Base-by-base conservation (phyloP, 2,113 vertebrate species). In the Lycocorax pyrrhopterus region DNA sequence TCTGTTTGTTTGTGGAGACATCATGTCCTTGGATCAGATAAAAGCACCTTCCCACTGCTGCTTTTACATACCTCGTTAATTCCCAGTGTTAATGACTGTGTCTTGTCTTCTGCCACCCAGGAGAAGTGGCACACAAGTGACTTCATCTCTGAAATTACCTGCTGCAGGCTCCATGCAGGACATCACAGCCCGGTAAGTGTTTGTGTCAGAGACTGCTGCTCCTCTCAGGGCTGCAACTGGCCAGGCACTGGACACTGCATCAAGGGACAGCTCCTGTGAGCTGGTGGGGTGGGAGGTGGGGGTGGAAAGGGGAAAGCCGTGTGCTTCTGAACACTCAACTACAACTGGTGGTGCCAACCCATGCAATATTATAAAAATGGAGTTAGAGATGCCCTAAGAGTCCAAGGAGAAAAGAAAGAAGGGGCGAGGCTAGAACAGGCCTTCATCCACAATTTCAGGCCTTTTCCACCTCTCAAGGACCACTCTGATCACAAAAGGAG, bases 1-100 rank as follows among this genome's bases (percentile, higher is more conserved):
- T 91, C 89, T 96, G 83, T 92, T 81, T 92, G 87, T 71, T 92
- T 95, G 80, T 90, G 84, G 43, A 78, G 71, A 79, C 84, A 62
- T 35, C 46, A 93, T 73, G 89, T 76, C 89, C 94, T 94, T 95
- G 93, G 78, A 95, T 41, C 41, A 90, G 78, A 94, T 69, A 93
- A 93, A 85, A 94, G 71, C 75, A 95, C 93, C 91, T 94, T 89
- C 84, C 64, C 77, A 83, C 74, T 41, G 21, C 74, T 84, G 89
- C 56, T 89, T 89, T 87, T 79, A 60, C 44, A 30, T 26, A 53
- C 75, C 79, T 94, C 90, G 52, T 87, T 94, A 91, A 85, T 90
- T 83, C 13, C 3, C 20, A 11, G 75, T 21, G 58, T 66, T 75
- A 60, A 77, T 53, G 81, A 26, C 77, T 90, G n/a, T 41, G 69